Conservation (phyloP, 1,140 invertebrate species). For the Bradynema listronoti region DNA sequence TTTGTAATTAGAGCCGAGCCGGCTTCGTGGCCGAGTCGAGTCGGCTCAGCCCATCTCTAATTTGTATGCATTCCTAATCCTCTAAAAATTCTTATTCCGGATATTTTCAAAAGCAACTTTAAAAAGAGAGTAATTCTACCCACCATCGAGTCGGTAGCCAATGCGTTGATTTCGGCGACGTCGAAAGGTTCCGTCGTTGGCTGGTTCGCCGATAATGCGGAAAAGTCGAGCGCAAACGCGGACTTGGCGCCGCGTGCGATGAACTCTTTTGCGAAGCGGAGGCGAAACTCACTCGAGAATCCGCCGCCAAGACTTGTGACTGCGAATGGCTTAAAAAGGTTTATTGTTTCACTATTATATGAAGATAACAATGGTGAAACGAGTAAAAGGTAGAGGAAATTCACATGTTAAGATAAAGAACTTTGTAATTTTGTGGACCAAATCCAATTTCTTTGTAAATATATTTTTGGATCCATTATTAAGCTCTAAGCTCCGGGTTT, state of each 20-base stretch:
- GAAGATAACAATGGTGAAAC: too few species aligned
- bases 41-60: too few species aligned
- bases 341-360: background rate
- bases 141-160: conserved; percentile 5
- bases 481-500: conserved; percentile 4
- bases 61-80: too few species aligned
- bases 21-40: too few species aligned
- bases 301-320: conserved; percentile 15
- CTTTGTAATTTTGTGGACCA: background rate
- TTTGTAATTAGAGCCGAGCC: too few species aligned
- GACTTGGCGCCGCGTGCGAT: background rate
- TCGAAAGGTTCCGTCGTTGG: background rate
- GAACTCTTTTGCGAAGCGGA: conserved; percentile 4
- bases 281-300: conserved; percentile 3
- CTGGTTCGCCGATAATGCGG: background rate
- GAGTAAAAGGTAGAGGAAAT: too few species aligned
- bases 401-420: too few species aligned
- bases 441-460: background rate
- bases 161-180: conserved; percentile 12
- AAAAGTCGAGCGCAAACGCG: conserved; percentile 10
- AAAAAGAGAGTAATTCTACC: too few species aligned
- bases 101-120: too few species aligned
- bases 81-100: too few species aligned
- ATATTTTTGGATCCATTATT: background rate
- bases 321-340: background rate